A percentile compares a stretch with the other conserved stretches of the same genome.
These are phyloP conservation scores for Drosophila persimilis DNA, from an alignment of 1,140 invertebrate genomes.

Conservation along the genomic window DNA sequence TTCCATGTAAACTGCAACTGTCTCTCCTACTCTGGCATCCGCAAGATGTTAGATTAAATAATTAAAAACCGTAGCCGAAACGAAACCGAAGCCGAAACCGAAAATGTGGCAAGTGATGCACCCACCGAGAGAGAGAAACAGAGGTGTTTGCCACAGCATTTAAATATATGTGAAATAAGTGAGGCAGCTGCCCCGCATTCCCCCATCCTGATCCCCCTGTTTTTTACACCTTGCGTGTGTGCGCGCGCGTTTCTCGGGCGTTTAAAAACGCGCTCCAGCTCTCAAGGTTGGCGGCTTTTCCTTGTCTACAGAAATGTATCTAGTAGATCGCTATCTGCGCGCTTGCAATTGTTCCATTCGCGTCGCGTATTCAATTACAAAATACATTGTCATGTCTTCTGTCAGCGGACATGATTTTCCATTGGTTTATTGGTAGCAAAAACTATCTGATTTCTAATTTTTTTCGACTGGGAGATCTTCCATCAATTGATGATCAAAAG, in stretches of 20 bases:
- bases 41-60: conserved; percentile 73
- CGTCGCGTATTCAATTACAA: conserved; percentile 61
- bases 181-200: conserved; percentile 52
- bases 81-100: conserved; percentile 3
- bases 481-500: conserved; percentile 16
- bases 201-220: conserved; percentile 51
- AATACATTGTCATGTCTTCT: conserved; percentile 62
- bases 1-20: conserved; percentile 56
- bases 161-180: conserved; percentile 22
- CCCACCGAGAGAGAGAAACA: background rate
- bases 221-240: conserved; percentile 63
- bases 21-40: background rate
- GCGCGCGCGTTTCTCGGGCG: conserved; percentile 45
- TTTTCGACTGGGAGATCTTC: conserved; percentile 11
- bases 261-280: conserved; percentile 45
- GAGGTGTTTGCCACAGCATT: conserved; percentile 15
- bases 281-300: conserved; percentile 57
- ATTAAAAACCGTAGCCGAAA: conserved; percentile 53
- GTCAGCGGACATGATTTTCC: conserved; percentile 38
- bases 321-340: conserved; percentile 25
- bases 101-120: conserved; percentile 67
- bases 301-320: conserved; percentile 32
- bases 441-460: conserved; percentile 7
- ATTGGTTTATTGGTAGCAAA: conserved; percentile 10
- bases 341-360: too few species aligned